These are phyloP conservation scores for Acanthis flammea DNA, from an alignment of 2,797 vertebrate genomes.

Conservation along the genomic window DNA sequence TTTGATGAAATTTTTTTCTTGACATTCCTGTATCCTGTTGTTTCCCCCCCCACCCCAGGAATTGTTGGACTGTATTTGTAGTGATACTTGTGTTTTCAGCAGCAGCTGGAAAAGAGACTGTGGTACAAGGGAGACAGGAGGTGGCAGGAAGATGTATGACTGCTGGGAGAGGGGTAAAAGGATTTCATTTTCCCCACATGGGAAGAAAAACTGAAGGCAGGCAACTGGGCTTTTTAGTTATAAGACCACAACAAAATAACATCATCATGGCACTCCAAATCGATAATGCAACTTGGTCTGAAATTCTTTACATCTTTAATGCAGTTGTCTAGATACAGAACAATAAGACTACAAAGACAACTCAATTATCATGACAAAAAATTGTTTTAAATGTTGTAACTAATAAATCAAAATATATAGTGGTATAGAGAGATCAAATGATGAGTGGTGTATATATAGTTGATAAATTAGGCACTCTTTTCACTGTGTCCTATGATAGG, in stretches of 20 bases:
- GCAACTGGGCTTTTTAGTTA: background rate
- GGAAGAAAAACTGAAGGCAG: background rate
- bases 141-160: conserved; percentile 8
- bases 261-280: background rate
- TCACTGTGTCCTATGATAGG: background rate
- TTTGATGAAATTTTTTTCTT: background rate
- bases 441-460: background rate
- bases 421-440: background rate
- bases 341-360: background rate
- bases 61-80: background rate
- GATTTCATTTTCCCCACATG: background rate
- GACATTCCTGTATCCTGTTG: background rate
- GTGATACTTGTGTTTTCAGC: background rate
- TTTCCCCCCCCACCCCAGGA: background rate
- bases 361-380: background rate
- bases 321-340: background rate
- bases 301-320: background rate
- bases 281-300: background rate
- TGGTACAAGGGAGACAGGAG: background rate
- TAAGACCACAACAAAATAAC: background rate
- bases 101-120: background rate
- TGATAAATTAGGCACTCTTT: background rate
- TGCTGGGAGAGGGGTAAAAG: background rate
- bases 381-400: background rate
- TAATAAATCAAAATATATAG: background rate